Percentiles rank a stretch among this genome's conserved stretches.
phyloP scores from a whole-genome alignment of 30 jellyfish, hydroid and myxozoan species.

The Turritopsis dohrnii region DNA sequence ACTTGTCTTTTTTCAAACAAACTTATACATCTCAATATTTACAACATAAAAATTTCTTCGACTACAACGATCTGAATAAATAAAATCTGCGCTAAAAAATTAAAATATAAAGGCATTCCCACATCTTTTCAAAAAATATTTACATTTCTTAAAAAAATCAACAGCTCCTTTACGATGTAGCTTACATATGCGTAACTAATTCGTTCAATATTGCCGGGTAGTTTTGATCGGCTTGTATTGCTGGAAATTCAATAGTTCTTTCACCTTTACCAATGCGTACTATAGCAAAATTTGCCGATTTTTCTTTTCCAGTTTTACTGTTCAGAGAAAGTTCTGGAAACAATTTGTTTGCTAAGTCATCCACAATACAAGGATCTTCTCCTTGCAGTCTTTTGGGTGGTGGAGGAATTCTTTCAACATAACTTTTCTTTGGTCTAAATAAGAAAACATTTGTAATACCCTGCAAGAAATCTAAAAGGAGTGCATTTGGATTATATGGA shows the following conservation, averaged over 20 bases:
- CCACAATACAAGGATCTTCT: conserved; percentile 82
- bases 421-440: conserved; percentile 70
- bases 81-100: not conserved
- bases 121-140: not conserved
- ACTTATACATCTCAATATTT: not conserved
- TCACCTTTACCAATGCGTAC: conserved; percentile 44
- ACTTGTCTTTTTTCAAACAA: not conserved
- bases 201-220: conserved; percentile 71
- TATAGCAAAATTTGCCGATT: conserved; percentile 30
- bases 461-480: no score
- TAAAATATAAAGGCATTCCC: not conserved
- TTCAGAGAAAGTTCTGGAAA: conserved; percentile 72
- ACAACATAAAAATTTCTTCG: not conserved
- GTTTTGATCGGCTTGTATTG: conserved; percentile 45
- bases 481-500: no score
- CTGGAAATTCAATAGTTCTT: conserved; percentile 62
- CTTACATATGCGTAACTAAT: conserved; percentile 60
- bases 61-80: not conserved
- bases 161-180: not conserved
- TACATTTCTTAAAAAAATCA: not conserved
- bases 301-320: conserved; percentile 13
- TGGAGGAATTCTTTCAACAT: conserved; percentile 18
- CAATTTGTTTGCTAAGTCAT: conserved; percentile 59
- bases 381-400: conserved; percentile 42
- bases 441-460: no score